Conservation (phyloP, 2,888 invertebrate species). For the Allophyes oxyacanthae region DNA sequence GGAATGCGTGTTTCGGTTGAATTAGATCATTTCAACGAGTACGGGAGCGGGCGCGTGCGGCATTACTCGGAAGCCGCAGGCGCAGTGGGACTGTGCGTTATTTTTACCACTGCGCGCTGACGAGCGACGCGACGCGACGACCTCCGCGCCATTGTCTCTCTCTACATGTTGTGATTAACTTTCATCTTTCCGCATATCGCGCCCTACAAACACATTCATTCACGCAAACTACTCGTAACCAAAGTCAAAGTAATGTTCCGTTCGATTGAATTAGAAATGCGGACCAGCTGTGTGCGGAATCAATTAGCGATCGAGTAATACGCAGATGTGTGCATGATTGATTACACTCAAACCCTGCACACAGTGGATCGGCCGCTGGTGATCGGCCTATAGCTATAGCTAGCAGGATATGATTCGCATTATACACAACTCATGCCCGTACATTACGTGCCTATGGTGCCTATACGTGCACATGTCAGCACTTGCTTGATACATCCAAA, state of each 20-base stretch:
- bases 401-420: too few relatives aligned
- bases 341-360: not conserved
- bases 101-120: constrained; percentile 62
- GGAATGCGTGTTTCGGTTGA: constrained; percentile 27
- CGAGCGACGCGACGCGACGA: constrained; percentile 18
- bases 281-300: constrained; percentile 28
- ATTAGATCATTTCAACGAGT: constrained; percentile 22
- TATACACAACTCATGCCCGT: too few relatives aligned
- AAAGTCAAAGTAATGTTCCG: constrained; percentile 24
- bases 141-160: constrained; percentile 30
- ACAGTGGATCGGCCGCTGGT: not conserved
- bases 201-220: constrained; percentile 20
- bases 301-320: constrained; percentile 38
- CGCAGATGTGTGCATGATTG: constrained; percentile 15
- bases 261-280: constrained; percentile 42
- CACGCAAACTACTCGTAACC: constrained; percentile 9
- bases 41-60: constrained; percentile 8
- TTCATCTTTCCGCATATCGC: constrained; percentile 22
- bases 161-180: constrained; percentile 25
- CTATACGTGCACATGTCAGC: too few relatives aligned
- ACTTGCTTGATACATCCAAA: too few relatives aligned
- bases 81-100: constrained; percentile 56
- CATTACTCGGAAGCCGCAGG: constrained; percentile 40
- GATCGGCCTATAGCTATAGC: not conserved
- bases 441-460: too few relatives aligned